Base-by-base conservation (phyloP, 2,888 invertebrate species). In the Ashinkailepas kermadecensis region DNA sequence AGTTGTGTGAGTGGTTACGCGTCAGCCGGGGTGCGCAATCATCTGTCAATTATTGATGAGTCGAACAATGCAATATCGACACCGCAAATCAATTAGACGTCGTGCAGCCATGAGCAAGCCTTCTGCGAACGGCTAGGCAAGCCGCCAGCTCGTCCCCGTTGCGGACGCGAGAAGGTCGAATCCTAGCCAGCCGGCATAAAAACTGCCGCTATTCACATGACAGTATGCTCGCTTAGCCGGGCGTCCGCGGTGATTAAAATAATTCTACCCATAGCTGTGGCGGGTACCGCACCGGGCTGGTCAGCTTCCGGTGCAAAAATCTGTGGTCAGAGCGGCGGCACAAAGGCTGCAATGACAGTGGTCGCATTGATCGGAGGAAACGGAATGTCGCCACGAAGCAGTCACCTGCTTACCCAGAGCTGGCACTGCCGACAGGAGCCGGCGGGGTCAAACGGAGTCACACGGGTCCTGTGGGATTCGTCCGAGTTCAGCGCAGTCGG, bases 261-360 rank as follows among this genome's bases (percentile, higher is more conserved):
- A 70, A 39, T 39, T 70, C 39, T 12, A 1, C 39, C 39, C 70
- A 39, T 70, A 70, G 70, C 70, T 4, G 70, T 7, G 39, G 25
- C 15, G 15, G 39, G 70, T 15, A 39, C 39, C 39, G 25, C 70
- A 15, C 23, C 25, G 12, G 23, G 67, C 62, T 13, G 7, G 70
- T 15, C 15, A 15, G 25, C 70, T 70, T 70, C 70, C 70, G 70
- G 62, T 10, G 23, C 70, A 70, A 70, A 70, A 70, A 70, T 70
- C 15, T 25, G 12, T 15, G 39, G 39, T 15, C 70, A 15, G n/a
- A 10, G 65, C 39, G 70, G 39, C 39, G 11, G 23, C 23, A 25
- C 70, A 70, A 70, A 70, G 70, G 39, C 62, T 0, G 70, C 13
- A 15, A 12, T 15, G 70, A 15, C 70, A 12, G 70, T 39, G 39